A percentile compares a stretch with the other conserved stretches of the same genome.
Conservation (phyloP, 53 echinoderm and acorn worm species). For the Hippasteria phrygiana region DNA sequence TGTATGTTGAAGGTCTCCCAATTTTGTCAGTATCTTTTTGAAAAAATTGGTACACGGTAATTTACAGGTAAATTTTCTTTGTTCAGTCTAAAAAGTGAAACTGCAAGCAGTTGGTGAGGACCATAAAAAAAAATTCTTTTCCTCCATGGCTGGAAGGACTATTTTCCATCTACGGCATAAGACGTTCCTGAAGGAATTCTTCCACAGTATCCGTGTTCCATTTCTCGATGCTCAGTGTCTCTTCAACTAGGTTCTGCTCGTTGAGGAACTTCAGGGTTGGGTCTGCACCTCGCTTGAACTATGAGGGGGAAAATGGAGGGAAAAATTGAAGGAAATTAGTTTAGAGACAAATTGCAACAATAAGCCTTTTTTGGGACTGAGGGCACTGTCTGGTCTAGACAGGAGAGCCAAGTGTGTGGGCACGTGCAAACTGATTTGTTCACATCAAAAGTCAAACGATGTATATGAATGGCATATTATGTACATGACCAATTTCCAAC, state of each 20-base stretch:
- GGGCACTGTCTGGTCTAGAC: neutral
- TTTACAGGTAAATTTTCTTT: no score
- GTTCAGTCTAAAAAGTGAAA: neutral
- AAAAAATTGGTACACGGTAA: no score
- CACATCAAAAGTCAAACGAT: no score
- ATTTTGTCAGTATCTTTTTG: no score
- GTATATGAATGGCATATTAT: no score
- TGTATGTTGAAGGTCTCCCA: no score
- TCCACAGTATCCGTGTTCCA: slow-evolving; percentile 99
- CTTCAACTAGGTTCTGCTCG: slow-evolving; percentile 78
- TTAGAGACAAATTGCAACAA: neutral
- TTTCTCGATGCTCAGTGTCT: slow-evolving; percentile 97
- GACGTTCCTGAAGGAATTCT: slow-evolving; percentile 90
- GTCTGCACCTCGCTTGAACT: slow-evolving; percentile 94
- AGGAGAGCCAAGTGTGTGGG: no score
- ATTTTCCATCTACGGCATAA: slow-evolving; percentile 46
- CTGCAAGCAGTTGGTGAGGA: neutral
- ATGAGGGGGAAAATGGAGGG: slow-evolving; percentile 1
- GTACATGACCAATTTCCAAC: no score
- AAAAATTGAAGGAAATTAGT: neutral
- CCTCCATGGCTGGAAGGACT: neutral
- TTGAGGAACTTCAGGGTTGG: slow-evolving; percentile 95
- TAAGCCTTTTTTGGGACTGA: no score
- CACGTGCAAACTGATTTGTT: no score
- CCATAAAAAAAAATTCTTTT: neutral